A percentile compares a stretch with the other conserved stretches of the same genome.
phyloP scores from a whole-genome alignment of 2,888 invertebrate species.

The Hypena proboscidalis region DNA sequence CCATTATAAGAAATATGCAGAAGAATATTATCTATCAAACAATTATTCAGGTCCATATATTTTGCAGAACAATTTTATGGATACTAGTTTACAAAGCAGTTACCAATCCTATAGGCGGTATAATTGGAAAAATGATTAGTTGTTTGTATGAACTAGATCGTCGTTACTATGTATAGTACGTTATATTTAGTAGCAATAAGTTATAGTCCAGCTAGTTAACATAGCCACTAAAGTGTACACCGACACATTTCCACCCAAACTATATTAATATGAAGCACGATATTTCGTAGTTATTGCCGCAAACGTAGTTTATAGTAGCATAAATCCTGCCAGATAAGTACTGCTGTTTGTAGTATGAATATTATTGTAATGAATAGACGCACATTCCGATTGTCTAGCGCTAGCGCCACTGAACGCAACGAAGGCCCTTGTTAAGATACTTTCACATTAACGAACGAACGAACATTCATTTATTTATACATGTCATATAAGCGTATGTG shows the following conservation, averaged over 20 bases:
- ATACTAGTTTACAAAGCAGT: too few species aligned
- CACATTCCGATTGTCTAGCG: conserved; percentile 27
- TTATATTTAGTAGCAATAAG: too few species aligned
- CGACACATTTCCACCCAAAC: conserved; percentile 4
- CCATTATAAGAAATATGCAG: too few species aligned
- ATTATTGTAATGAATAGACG: conserved; percentile 35
- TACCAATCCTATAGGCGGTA: too few species aligned
- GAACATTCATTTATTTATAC: too few species aligned
- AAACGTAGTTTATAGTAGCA: conserved; percentile 37
- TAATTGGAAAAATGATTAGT: too few species aligned
- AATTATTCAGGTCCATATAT: too few species aligned
- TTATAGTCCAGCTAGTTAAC: neutral
- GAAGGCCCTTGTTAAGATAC: conserved; percentile 25
- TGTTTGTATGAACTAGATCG: too few species aligned
- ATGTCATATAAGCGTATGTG: too few species aligned
- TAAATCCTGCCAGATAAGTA: conserved; percentile 43
- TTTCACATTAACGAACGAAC: conserved; percentile 7
- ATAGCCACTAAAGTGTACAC: conserved; percentile 5
- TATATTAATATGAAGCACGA: conserved; percentile 16
- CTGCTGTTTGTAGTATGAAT: conserved; percentile 41
- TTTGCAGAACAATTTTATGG: too few species aligned
- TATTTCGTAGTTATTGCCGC: conserved; percentile 39
- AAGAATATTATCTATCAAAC: too few species aligned
- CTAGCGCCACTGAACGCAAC: conserved; percentile 29
- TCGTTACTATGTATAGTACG: too few species aligned